phyloP scores from a whole-genome alignment of 2,797 vertebrate genomes.

The Scyliorhinus canicula region DNA sequence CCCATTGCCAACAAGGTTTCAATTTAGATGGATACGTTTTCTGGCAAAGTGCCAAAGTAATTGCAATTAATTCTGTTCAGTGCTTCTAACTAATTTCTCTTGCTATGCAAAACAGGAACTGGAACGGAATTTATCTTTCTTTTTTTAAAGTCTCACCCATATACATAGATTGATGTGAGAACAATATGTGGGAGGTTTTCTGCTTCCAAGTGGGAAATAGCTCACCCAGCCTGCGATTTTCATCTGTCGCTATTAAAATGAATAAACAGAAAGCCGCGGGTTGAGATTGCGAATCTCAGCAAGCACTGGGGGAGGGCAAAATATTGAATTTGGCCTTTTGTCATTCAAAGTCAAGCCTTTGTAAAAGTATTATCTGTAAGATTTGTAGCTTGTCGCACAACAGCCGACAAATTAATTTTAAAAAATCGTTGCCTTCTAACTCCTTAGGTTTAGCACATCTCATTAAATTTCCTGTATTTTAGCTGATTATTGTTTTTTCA shows the following conservation, averaged over 20 bases:
- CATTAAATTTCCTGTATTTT: conserved; percentile 8
- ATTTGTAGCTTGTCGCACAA: neutral
- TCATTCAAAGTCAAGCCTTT: neutral
- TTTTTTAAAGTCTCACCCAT: neutral
- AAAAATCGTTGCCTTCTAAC: neutral
- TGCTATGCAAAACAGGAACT: neutral
- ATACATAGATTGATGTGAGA: neutral
- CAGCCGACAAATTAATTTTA: neutral
- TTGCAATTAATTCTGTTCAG: conserved; percentile 14
- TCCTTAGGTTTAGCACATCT: neutral
- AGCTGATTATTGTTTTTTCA: neutral
- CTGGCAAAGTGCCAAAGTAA: neutral
- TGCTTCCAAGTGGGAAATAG: neutral
- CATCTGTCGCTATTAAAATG: neutral
- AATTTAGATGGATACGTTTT: neutral
- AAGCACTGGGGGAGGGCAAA: neutral
- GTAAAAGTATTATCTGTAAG: neutral
- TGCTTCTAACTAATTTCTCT: conserved; percentile 9
- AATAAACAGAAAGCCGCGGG: neutral
- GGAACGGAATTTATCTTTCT: neutral
- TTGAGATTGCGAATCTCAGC: neutral
- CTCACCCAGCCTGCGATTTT: neutral
- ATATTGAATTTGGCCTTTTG: neutral
- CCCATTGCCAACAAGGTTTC: neutral
- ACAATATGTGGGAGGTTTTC: neutral